Percentiles rank a stretch among this genome's conserved stretches.
Evolutionary conservation across 2,797 vertebrate genomes (phyloP).

Genomic region (Arremon brunneinucha): DNA sequence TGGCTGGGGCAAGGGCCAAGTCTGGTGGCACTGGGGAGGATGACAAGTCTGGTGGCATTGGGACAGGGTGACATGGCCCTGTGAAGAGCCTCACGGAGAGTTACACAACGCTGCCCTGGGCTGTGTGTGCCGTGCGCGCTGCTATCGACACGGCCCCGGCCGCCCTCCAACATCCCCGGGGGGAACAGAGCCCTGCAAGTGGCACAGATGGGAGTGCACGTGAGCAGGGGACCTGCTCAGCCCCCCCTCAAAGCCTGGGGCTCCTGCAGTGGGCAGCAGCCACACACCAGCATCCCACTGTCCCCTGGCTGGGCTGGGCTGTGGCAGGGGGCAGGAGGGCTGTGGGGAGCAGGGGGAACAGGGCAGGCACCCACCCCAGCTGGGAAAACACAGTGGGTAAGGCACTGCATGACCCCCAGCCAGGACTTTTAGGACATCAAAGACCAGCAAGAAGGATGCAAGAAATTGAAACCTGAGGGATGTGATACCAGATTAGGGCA

Average conservation of each 20-base stretch:
- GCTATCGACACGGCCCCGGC: constrained; percentile 35
- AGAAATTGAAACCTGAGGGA: neutral
- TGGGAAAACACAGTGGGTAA: accelerated
- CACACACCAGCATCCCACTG: accelerated
- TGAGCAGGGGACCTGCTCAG: neutral
- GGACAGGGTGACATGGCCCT: neutral
- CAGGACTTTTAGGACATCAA: neutral
- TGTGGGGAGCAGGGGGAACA: neutral
- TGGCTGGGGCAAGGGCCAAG: neutral
- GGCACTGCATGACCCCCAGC: accelerated
- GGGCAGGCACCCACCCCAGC: neutral
- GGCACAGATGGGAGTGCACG: accelerated
- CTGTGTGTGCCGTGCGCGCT: neutral
- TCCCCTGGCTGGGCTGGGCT: accelerated
- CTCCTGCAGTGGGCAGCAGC: accelerated
- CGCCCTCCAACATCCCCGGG: neutral
- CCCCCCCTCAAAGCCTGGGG: neutral
- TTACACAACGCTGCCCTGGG: constrained; percentile 48
- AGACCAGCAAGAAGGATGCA: neutral
- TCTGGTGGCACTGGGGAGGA: neutral
- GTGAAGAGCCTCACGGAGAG: neutral
- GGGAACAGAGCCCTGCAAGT: neutral
- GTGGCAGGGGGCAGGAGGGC: accelerated
- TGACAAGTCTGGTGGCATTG: neutral
- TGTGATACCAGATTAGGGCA: neutral